Base-by-base conservation (phyloP, 64 coral and sea anemone genomes). In the Acropora tenuis region DNA sequence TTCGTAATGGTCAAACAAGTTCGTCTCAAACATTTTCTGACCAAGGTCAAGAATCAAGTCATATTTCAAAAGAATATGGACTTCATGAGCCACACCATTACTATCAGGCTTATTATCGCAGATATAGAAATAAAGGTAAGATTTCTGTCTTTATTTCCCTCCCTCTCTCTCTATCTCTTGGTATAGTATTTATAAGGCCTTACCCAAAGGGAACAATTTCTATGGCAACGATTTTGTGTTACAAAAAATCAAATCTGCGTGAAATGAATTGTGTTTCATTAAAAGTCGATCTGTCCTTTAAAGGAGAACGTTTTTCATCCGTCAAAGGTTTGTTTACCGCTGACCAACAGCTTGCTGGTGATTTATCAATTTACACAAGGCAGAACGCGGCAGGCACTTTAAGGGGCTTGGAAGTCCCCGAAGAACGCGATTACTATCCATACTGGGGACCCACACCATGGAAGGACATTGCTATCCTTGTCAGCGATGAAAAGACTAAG, bases 361-460 rank as follows among this genome's bases (percentile, higher is more conserved):
- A 89, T 82, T 74, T 8, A 43, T 60, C 92, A 42, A 89, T 88
- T 48, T 93, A 93, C 63, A 93, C 92, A 11, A 78, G 92, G 47
- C 92, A 93, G 50, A 93, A 93, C 44, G 44, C 63, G 17, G 79
- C 5, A 59, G 92, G 92, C 0, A 89, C 85, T 17, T 47, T 63
- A 11, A 66, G 76, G 42, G 91, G 91, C 76, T 73, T 52, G n/a
- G 91, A 93, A 48, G 77, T 84, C 43, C 91, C 91, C 11, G 91
- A 93, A 75, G 52, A 55, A 55, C 52, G 52, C 52, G 52, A 55
- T 55, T 55, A 55, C 52, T 55, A 55, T 55, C 52, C 52, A 55
- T 55, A 55, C 52, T 55, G 52, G 52, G 52, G 52, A 55, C 52
- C 52, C 52, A 55, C 52, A 55, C 52, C 52, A 55, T 55, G 52